These are phyloP conservation scores for Metopia argyrocephala DNA, from an alignment of 2,888 invertebrate genomes.

Conservation along the genomic window DNA sequence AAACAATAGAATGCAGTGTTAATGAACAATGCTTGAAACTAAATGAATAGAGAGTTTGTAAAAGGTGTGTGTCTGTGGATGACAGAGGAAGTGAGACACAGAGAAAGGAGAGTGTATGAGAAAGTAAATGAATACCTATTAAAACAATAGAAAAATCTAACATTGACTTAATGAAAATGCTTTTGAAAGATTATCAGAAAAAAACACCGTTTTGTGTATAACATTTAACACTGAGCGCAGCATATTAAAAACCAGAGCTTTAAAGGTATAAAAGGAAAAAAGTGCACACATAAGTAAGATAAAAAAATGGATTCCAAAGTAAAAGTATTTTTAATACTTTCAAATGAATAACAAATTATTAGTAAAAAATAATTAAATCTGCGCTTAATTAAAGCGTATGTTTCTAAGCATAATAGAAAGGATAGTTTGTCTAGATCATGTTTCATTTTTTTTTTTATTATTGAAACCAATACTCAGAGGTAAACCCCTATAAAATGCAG, in stretches of 20 bases:
- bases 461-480: too few relatives aligned
- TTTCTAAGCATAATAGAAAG: too few relatives aligned
- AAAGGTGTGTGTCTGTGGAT: too few relatives aligned
- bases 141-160: slow-evolving; percentile 21
- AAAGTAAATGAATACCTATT: neutral
- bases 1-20: slow-evolving; percentile 33
- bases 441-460: too few relatives aligned
- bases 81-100: neutral
- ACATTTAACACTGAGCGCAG: slow-evolving; percentile 13
- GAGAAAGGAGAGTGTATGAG: neutral
- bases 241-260: neutral
- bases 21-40: slow-evolving; percentile 16
- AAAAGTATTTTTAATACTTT: too few relatives aligned
- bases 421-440: too few relatives aligned
- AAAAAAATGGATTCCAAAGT: neutral
- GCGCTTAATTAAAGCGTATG: too few relatives aligned
- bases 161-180: slow-evolving; percentile 20
- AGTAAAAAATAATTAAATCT: too few relatives aligned
- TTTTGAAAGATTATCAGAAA: neutral
- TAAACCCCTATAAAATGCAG: too few relatives aligned
- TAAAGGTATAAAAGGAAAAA: neutral
- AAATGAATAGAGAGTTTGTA: neutral
- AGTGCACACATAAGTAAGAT: too few relatives aligned
- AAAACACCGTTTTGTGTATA: slow-evolving; percentile 10
- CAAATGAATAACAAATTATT: too few relatives aligned